Base-by-base conservation (phyloP, 2,797 vertebrate species). In the Ctenochaetus hawaiiensis region DNA sequence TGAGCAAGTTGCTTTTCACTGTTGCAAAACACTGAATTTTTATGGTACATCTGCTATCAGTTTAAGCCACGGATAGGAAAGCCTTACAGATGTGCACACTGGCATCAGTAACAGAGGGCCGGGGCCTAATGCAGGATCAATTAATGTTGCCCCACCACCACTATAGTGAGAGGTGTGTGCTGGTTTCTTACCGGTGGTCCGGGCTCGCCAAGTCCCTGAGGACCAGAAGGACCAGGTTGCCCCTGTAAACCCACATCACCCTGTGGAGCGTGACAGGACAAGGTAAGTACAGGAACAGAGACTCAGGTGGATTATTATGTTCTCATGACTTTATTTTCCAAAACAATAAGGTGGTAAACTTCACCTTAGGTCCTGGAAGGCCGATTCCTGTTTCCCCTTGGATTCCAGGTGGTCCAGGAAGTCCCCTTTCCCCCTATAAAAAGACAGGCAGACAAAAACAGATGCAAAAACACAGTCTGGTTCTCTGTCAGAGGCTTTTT, bases 311-410 rank as follows among this genome's bases (percentile, higher is more conserved):
- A 49, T 75, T 26, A 58, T 72, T 71, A 64, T 60, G 57, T 23
- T 52, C 23, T 47, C 3, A 48, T 77, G 66, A 71, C 65, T 84
- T 75, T 0, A 72, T 79, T 82, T 88, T 85, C 71, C 67, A 41
- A 44, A 80, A 87, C 72, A 83, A 75, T 20, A 59, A 13, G n/a
- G n/a, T 8, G 58, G 51, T 6, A 67, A 13, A 16, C 41, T 78
- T 79, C 93, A 98, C 97, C 96, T 98, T 98, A 77, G 95, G 91
- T 80, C 97, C 97, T 51, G 93, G 95, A 73, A 97, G 89, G 85
- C 97, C 97, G 60, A 96, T 92, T 88, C 97, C 97, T 70, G 94
- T 96, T 88, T 97, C 96, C 75, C 97, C 97, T 94, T 96, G 96
- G 70, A 97, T 91, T 85, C 97, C 97, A 88, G 96, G 92, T 85